phyloP scores from a whole-genome alignment of 2,113 vertebrate species.

The Oreochromis tanganicae region DNA sequence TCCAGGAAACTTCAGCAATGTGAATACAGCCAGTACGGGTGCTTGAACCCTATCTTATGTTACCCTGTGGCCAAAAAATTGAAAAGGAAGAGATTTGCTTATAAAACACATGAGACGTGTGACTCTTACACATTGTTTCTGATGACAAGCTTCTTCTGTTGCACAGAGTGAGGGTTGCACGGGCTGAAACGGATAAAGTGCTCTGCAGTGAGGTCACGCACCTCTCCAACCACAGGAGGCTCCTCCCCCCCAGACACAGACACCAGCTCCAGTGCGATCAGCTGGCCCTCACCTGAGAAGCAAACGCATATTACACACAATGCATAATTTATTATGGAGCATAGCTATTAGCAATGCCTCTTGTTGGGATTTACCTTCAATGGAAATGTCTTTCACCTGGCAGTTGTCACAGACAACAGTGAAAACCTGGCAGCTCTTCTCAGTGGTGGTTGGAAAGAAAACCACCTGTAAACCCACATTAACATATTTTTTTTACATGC shows the following conservation, averaged over 20 bases:
- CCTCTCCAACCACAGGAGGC: conserved; percentile 63
- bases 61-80: background rate
- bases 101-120: background rate
- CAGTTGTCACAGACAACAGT: conserved; percentile 85
- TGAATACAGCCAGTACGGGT: background rate
- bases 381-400: conserved; percentile 78
- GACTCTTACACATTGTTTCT: conserved; percentile 81
- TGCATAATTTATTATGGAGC: background rate
- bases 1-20: background rate
- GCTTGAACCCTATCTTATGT: background rate
- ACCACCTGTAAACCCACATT: conserved; percentile 71
- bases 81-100: background rate
- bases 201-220: conserved; percentile 75
- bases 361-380: conserved; percentile 72
- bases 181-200: conserved; percentile 79
- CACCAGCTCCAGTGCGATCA: conserved; percentile 78
- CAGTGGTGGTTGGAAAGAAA: conserved; percentile 80
- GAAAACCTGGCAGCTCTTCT: conserved; percentile 68
- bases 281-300: conserved; percentile 78
- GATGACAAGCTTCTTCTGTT: conserved; percentile 75
- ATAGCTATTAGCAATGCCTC: background rate
- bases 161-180: conserved; percentile 69
- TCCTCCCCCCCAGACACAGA: conserved; percentile 74
- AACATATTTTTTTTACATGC: background rate
- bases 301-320: background rate